Evolutionary conservation across 2,113 vertebrate species (phyloP).

Genomic region (Erinaceus europaeus): DNA sequence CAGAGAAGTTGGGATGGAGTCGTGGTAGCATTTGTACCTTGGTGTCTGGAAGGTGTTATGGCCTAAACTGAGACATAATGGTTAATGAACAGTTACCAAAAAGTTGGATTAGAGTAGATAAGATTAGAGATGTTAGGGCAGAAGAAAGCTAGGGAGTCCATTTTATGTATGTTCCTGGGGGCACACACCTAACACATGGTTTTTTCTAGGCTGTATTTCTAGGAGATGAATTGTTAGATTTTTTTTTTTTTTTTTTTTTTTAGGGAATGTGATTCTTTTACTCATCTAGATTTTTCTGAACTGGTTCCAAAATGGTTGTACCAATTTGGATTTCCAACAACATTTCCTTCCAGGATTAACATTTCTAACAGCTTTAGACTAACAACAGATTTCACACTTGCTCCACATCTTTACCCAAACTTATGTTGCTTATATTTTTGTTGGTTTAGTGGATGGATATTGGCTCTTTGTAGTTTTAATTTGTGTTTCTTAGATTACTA

Average conservation of each 20-base stretch:
- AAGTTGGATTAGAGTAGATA: no score
- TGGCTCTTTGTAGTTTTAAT: constrained; percentile 15
- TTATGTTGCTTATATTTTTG: neutral
- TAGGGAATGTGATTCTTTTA: neutral
- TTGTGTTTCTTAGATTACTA: neutral
- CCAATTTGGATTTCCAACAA: neutral
- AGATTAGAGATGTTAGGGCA: no score
- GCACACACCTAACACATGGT: no score
- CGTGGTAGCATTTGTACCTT: no score
- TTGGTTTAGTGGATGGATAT: neutral
- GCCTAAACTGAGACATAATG: no score
- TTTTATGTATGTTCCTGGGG: no score
- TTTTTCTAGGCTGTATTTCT: neutral
- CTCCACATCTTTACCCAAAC: neutral
- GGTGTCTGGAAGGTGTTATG: no score
- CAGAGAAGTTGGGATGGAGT: no score
- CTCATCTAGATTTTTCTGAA: neutral
- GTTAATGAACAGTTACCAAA: no score
- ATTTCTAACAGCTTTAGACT: no score
- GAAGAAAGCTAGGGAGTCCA: no score
- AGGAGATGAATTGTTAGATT: no score
- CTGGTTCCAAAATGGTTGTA: neutral
- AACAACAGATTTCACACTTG: neutral
- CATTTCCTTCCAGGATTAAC: neutral
- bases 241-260: neutral